Conservation (phyloP, 2,888 invertebrate genomes). For the Tipula unca region DNA sequence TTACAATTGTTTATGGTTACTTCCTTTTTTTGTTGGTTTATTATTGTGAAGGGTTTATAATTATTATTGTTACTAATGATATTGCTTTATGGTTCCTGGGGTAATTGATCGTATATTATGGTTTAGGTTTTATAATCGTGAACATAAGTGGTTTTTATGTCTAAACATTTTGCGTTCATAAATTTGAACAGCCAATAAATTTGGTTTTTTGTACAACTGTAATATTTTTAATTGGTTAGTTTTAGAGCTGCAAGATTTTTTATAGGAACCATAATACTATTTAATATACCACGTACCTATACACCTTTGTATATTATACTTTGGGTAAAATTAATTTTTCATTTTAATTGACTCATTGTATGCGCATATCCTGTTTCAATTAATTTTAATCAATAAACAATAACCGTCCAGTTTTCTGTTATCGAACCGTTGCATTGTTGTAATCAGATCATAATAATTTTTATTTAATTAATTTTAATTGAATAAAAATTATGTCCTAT, state of each 20-base stretch:
- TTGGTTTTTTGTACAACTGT: neutral
- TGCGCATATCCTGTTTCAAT: neutral
- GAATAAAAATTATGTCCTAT: neutral
- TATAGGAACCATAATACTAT: neutral
- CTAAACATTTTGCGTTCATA: neutral
- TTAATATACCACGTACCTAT: no score
- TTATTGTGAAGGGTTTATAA: neutral
- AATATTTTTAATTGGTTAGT: neutral
- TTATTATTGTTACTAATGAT: neutral
- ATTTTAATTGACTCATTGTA: neutral
- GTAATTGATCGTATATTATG: conserved; percentile 9
- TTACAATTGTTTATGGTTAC: neutral
- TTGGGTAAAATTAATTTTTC: neutral
- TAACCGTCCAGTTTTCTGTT: neutral
- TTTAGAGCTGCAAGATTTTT: neutral
- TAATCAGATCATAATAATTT: neutral
- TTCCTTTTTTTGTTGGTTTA: neutral
- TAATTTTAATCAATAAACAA: neutral
- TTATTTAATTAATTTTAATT: conserved; percentile 9
- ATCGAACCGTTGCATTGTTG: neutral
- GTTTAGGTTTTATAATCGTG: neutral
- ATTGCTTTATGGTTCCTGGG: neutral
- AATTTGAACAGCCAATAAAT: neutral
- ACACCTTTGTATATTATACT: neutral
- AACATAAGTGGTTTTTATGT: neutral